These are phyloP conservation scores for Drosophila emarginata DNA, from an alignment of 2,888 invertebrate species.

Conservation along the genomic window DNA sequence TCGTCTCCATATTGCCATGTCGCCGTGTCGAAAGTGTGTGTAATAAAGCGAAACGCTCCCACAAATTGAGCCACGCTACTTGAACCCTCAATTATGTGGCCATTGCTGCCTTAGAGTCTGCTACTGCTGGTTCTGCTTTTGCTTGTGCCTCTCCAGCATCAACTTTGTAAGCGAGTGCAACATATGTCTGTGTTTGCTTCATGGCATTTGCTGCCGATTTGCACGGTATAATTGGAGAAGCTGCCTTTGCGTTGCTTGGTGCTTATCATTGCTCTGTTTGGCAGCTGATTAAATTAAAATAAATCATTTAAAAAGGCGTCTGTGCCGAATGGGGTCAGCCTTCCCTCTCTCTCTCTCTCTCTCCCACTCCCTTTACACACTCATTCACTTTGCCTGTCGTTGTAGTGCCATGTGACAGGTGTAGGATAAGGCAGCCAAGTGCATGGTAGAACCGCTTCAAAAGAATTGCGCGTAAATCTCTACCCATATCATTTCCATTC, in stretches of 20 bases:
- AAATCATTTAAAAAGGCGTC: conserved; percentile 71
- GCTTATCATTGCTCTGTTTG: conserved; percentile 76
- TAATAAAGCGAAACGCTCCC: conserved; percentile 75
- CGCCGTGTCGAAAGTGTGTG: conserved; percentile 77
- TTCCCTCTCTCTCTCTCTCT: neutral
- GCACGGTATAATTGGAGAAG: conserved; percentile 73
- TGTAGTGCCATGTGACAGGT: conserved; percentile 10
- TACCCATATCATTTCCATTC: neutral
- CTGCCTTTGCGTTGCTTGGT: conserved; percentile 49
- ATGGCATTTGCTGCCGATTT: conserved; percentile 76
- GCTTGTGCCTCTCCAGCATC: conserved; percentile 19
- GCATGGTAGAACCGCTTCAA: conserved; percentile 8
- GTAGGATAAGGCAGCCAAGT: conserved; percentile 45
- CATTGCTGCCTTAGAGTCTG: conserved; percentile 49
- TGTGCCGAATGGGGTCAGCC: conserved; percentile 54
- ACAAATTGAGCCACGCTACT: conserved; percentile 76
- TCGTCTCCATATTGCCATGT: conserved; percentile 17
- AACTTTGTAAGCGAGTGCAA: conserved; percentile 70
- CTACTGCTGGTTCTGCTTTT: neutral
- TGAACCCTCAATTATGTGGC: conserved; percentile 79
- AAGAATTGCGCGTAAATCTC: conserved; percentile 5
- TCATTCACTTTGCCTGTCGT: neutral
- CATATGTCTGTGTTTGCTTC: conserved; percentile 71
- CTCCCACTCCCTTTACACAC: neutral
- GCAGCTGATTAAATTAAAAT: conserved; percentile 76